Base-by-base conservation (phyloP, 2,113 vertebrate genomes). In the Centropus bengalensis region DNA sequence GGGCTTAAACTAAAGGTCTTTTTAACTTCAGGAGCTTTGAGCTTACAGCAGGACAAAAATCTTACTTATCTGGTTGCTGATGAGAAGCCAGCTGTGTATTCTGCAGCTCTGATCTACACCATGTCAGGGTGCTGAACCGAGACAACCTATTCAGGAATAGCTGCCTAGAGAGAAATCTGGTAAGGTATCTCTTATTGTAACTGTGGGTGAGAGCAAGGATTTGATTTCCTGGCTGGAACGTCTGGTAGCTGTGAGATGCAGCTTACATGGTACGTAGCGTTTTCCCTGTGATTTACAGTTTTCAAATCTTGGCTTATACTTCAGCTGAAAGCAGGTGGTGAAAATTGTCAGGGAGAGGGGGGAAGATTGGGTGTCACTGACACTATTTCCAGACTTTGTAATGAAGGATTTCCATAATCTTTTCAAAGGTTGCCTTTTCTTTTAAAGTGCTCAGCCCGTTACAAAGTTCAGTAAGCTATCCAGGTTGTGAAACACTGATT, bases 211-310 rank as follows among this genome's bases (percentile, higher is more conserved):
- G 40, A 1, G 13, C 32, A 55, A 91, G 77, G 74, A 51, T 92
- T 92, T 91, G 58, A 62, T 89, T 93, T 91, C 73, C 64, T 77
- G 58, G 58, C 52, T 63, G 77, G 83, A 69, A 82, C 0, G 19
- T 60, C 58, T 92, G 84, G 74, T 87, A 92, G 83, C 69, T 71
- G 2, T 54, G 86, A 86, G 73, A 63, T 88, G 73, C 84, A 62
- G 67, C 59, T 82, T 85, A 58, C 26, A 4, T 0, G 5, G 28
- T 63, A 62, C 3, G 5, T 52, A 26, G 86, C 18, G 5, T 89
- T 91, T 97, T 82, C 59, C 28, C 24, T 82, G 45, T 58, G 66
- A 86, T 92, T 86, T 86, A 68, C 60, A 42, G 91, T 85, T 93
- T 91, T 85, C 44, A 88, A 47, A 63, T 68, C 92, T 75, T 91